Evolutionary conservation across 2,888 invertebrate species (phyloP).

Genomic region (Drosophila koepferae): DNA sequence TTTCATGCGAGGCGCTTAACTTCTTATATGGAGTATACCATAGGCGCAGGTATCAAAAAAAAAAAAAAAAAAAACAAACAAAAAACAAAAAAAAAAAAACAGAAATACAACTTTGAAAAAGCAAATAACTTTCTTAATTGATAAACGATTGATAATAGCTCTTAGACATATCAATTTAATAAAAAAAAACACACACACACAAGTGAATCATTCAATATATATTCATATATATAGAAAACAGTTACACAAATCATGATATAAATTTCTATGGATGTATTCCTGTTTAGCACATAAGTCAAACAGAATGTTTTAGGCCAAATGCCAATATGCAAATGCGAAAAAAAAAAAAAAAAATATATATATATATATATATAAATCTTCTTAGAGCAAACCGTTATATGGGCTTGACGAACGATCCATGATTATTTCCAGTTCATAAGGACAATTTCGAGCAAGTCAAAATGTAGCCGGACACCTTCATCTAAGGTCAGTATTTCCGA

Average conservation of each 20-base stretch:
- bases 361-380: slow-evolving; percentile 28
- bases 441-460: not conserved
- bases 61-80: too few species aligned
- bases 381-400: slow-evolving; percentile 13
- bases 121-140: slow-evolving; percentile 14
- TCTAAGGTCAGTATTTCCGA: too few species aligned
- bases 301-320: slow-evolving; percentile 50
- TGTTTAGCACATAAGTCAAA: slow-evolving; percentile 67
- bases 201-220: slow-evolving; percentile 24
- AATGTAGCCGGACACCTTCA: too few species aligned
- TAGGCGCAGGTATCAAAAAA: slow-evolving; percentile 5
- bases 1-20: slow-evolving; percentile 5
- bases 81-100: slow-evolving; percentile 28
- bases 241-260: slow-evolving; percentile 29
- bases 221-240: slow-evolving; percentile 25
- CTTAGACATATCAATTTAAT: slow-evolving; percentile 85
- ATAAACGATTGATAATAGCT: slow-evolving; percentile 85
- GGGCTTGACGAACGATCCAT: slow-evolving; percentile 10
- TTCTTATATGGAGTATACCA: slow-evolving; percentile 14
- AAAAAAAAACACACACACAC: not conserved
- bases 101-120: slow-evolving; percentile 41
- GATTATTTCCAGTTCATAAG: too few species aligned
- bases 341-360: not conserved
- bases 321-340: not conserved
- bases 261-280: slow-evolving; percentile 62